Evolutionary conservation across 2,797 vertebrate species (phyloP), one percentile per base, ranked within the genome.

Genomic region (Leptodactylus fallax): DNA sequence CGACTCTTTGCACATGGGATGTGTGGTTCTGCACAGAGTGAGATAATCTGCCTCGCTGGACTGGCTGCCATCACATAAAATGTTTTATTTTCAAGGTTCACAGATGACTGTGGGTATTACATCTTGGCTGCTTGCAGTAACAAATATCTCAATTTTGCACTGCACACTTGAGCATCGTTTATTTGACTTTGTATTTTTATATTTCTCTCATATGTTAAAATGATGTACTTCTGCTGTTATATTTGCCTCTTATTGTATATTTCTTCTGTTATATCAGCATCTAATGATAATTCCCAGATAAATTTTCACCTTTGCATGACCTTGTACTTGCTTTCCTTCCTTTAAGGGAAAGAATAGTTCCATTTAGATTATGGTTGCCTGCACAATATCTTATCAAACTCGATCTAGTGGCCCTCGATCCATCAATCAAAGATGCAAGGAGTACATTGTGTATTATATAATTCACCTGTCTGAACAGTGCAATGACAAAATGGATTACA

Each of bases 1-100:
- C 4, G 7, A 71, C 14, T 47, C 77, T 71, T 69, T 86, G 69
- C 79, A 81, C 86, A 87, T 36, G 55, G 56, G 79, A 81, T 71
- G 36, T 81, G 55, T 87, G 78, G 78, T 63, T 25, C 76, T 81
- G 79, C 56, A 71, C 77, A 69, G 63, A 58, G 53, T 23, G 49
- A 69, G 51, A 86, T 86, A 80, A 86, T 80, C 51, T 80, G 61
- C 85, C 85, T 80, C 63, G 17, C 77, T 58, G 85, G 85, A 86
- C 77, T 80, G 19, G 7, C 61, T 79, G 60, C 74, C 60, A 51
- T 85, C 19, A 47, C 14, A 85, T 85, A 85, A 86, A 80, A 71
- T 47, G 25, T 80, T 79, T 86, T 47, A 80, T 71, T 79, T 80
- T 80, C 77, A 86, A 80, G 85, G 63, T 80, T 86, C 85, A 71